Percentiles rank a stretch among this genome's conserved stretches.
Conservation (phyloP, 1,140 invertebrate species). For the Euura saliciscinereae region DNA sequence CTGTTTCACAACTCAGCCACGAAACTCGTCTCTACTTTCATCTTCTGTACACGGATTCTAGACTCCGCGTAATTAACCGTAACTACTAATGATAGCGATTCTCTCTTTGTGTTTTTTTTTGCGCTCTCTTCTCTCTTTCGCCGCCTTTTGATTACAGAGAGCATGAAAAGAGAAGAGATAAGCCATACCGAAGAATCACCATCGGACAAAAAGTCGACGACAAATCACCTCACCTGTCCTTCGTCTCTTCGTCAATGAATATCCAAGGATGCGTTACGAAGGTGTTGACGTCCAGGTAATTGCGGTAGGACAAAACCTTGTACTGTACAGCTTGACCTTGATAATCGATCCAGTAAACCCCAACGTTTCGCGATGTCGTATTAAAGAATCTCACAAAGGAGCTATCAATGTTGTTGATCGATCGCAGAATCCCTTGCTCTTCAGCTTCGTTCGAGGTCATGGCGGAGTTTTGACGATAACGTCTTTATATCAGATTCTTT, state of each 20-base stretch:
- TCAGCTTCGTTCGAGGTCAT: not conserved
- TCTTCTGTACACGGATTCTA: not conserved
- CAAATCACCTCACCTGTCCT: slow-evolving; percentile 58
- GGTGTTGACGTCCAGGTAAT: slow-evolving; percentile 70
- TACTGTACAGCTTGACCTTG: slow-evolving; percentile 65
- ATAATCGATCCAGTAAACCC: slow-evolving; percentile 79
- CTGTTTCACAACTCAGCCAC: not conserved
- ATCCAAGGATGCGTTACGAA: slow-evolving; percentile 78
- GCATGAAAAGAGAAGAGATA: no score
- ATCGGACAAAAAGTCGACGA: slow-evolving; percentile 26
- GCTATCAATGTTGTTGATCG: slow-evolving; percentile 53
- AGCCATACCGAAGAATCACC: no score
- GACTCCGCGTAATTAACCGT: no score
- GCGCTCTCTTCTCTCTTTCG: no score
- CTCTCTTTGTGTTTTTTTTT: no score
- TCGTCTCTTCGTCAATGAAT: slow-evolving; percentile 67
- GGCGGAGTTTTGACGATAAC: not conserved
- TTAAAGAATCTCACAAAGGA: slow-evolving; percentile 75
- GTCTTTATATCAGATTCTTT: not conserved
- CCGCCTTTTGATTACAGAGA: no score
- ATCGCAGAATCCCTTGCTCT: slow-evolving; percentile 41
- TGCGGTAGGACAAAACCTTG: slow-evolving; percentile 57
- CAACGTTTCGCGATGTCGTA: slow-evolving; percentile 64
- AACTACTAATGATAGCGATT: no score
- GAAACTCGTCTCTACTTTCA: not conserved